These are phyloP conservation scores for Psittacula cyanocephala DNA, from an alignment of 2,113 vertebrate species.

Conservation along the genomic window DNA sequence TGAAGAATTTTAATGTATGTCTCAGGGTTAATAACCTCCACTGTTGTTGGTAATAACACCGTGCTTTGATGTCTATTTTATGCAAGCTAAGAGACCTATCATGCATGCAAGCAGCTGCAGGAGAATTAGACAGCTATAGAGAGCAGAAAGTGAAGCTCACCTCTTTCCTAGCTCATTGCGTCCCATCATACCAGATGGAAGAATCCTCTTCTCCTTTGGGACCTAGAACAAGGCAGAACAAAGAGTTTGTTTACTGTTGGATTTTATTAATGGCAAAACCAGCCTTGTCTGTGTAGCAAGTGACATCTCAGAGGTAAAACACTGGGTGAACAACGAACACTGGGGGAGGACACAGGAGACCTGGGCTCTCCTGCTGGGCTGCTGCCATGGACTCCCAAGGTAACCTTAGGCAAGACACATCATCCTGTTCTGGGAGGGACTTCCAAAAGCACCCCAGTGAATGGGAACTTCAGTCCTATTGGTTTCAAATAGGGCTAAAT, in stretches of 20 bases:
- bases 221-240: slow-evolving; percentile 67
- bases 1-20: slow-evolving; percentile 48
- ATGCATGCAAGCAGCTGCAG: slow-evolving; percentile 33
- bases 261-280: not conserved
- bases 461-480: not conserved
- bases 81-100: slow-evolving; percentile 33
- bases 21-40: slow-evolving; percentile 38
- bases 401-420: not conserved
- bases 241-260: not conserved
- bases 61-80: slow-evolving; percentile 45
- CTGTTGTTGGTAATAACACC: slow-evolving; percentile 30
- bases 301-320: not conserved
- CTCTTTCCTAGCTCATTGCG: slow-evolving; percentile 85
- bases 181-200: slow-evolving; percentile 72
- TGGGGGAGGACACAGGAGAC: not conserved
- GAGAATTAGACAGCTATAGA: not conserved
- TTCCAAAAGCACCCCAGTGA: not conserved
- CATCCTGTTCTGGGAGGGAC: not conserved
- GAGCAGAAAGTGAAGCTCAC: slow-evolving; percentile 68
- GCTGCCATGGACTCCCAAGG: not conserved
- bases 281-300: not conserved
- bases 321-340: not conserved
- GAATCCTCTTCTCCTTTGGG: slow-evolving; percentile 88
- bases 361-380: not conserved
- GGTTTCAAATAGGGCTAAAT: not conserved